Conservation (phyloP, 1,140 invertebrate species). For the Drosophila oshimai region DNA sequence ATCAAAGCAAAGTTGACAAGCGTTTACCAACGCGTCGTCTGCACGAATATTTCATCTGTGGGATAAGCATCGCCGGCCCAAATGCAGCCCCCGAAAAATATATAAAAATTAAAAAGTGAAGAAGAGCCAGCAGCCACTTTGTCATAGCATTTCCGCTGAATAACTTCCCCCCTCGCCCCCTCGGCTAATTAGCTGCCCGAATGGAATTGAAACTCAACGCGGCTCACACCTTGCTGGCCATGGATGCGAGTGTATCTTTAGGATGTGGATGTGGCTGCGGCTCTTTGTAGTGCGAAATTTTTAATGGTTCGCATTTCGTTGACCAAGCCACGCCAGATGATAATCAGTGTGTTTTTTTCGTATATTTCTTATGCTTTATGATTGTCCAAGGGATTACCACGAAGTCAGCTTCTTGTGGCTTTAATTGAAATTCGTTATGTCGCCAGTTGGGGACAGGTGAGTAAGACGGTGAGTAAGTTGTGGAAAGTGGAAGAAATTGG, state of each 20-base stretch:
- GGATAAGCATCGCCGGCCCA: conserved; percentile 62
- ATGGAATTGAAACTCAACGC: conserved; percentile 75
- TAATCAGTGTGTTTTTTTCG: conserved; percentile 49
- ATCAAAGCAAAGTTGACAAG: conserved; percentile 79
- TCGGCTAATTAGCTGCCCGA: conserved; percentile 80
- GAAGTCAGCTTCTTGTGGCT: conserved; percentile 38
- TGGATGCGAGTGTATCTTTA: conserved; percentile 1
- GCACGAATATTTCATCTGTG: conserved; percentile 70
- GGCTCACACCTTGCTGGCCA: conserved; percentile 61
- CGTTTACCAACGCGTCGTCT: conserved; percentile 72
- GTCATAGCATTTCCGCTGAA: conserved; percentile 77
- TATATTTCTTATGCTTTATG: conserved; percentile 60
- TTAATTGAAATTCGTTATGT: conserved; percentile 63
- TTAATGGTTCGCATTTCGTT: conserved; percentile 68
- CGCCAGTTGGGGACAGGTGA: conserved; percentile 20
- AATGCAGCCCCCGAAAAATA: conserved; percentile 51
- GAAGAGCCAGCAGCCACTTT: conserved; percentile 56
- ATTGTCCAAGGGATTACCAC: conserved; percentile 52
- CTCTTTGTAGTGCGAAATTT: conserved; percentile 75
- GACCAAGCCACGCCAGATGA: conserved; percentile 35
- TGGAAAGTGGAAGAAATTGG: conserved; percentile 43
- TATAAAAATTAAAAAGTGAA: conserved; percentile 29
- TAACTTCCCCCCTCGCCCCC: background rate
- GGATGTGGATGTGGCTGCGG: conserved; percentile 28
- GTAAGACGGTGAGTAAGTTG: conserved; percentile 23